Conservation (phyloP, 2,888 invertebrate species). For the Salticus scenicus region DNA sequence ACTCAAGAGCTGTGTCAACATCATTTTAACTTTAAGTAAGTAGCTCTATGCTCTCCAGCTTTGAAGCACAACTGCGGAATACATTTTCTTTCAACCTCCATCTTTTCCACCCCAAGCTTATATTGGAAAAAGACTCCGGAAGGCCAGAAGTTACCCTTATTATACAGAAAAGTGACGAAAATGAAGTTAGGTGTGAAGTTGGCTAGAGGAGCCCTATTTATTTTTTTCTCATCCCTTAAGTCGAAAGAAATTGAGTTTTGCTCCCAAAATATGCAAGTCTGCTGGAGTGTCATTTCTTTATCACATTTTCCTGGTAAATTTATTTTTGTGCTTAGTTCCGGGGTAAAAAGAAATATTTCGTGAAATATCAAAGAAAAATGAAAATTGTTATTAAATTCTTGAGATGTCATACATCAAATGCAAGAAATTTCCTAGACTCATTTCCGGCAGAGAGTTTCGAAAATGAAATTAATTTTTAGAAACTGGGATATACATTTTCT, state of each 20-base stretch:
- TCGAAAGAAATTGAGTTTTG: conserved; percentile 68
- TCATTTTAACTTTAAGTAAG: conserved; percentile 69
- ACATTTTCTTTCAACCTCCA: conserved; percentile 53
- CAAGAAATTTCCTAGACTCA: background rate
- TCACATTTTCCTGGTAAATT: background rate
- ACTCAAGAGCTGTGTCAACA: conserved; percentile 67
- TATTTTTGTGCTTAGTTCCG: background rate
- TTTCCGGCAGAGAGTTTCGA: background rate
- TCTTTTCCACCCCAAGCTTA: conserved; percentile 33
- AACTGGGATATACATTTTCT: background rate
- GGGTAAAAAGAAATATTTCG: background rate
- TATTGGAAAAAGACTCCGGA: conserved; percentile 40
- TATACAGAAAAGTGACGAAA: conserved; percentile 65
- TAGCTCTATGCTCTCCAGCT: conserved; percentile 60
- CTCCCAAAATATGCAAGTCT: conserved; percentile 52
- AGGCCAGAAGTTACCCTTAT: conserved; percentile 62
- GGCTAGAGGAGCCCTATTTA: conserved; percentile 4
- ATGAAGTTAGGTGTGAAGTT: conserved; percentile 65
- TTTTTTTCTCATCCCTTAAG: conserved; percentile 45
- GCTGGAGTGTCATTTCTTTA: conserved; percentile 23
- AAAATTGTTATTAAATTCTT: conserved; percentile 11
- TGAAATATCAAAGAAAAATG: background rate
- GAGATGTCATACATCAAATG: background rate
- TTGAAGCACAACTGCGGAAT: conserved; percentile 53
- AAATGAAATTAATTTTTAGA: background rate